phyloP scores from a whole-genome alignment of 2,888 invertebrate genomes.

The Alsophila aescularia region DNA sequence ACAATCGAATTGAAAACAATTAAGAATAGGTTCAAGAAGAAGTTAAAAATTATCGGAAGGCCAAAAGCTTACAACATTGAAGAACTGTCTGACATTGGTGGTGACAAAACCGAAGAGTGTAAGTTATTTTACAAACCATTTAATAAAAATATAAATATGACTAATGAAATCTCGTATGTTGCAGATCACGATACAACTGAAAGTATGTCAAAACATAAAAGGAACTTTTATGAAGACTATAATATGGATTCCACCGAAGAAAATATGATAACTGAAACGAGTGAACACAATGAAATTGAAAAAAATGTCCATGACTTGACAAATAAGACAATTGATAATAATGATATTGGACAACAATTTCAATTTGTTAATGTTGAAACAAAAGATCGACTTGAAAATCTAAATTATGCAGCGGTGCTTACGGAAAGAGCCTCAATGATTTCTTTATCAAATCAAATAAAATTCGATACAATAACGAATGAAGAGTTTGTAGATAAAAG shows the following conservation, averaged over 20 bases:
- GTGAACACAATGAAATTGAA: constrained; percentile 8
- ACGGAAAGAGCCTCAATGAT: not conserved
- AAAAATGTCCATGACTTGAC: constrained; percentile 29
- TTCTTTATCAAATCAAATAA: not conserved
- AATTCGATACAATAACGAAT: not conserved
- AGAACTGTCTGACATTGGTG: constrained; percentile 51
- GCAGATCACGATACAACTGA: constrained; percentile 54
- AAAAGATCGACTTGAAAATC: not conserved
- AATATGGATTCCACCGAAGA: constrained; percentile 46
- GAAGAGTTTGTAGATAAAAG: not conserved
- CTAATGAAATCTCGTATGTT: constrained; percentile 51
- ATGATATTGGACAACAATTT: not conserved
- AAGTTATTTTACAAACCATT: constrained; percentile 48
- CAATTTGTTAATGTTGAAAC: constrained; percentile 1
- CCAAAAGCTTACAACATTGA: constrained; percentile 67
- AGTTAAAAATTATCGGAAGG: constrained; percentile 57
- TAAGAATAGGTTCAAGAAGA: constrained; percentile 40
- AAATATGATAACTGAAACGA: constrained; percentile 19
- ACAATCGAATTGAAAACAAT: not conserved
- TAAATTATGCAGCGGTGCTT: not conserved
- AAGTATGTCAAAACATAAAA: constrained; percentile 41
- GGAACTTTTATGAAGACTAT: constrained; percentile 58
- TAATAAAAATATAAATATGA: constrained; percentile 27
- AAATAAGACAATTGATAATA: too few relatives aligned
- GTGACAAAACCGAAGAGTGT: constrained; percentile 50